Evolutionary conservation across 2,113 vertebrate species (phyloP).

Genomic region (Myrmecobius fasciatus): DNA sequence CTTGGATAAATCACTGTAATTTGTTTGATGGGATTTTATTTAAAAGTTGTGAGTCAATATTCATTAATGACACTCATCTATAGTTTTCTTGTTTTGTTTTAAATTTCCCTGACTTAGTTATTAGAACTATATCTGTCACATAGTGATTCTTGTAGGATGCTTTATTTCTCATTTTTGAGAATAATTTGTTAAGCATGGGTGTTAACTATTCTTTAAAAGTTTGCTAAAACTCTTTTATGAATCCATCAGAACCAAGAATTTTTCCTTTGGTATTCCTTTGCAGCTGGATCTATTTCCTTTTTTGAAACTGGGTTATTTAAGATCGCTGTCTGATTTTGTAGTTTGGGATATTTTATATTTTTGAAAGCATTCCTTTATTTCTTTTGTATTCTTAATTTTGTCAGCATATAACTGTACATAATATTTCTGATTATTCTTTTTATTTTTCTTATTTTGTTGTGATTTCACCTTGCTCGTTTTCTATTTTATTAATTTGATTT

Average conservation of each 20-base stretch:
- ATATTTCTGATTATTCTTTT: background rate
- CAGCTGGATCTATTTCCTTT: background rate
- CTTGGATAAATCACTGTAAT: too few species aligned
- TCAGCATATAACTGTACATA: background rate
- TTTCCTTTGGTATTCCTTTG: background rate
- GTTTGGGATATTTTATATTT: background rate
- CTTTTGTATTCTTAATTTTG: background rate
- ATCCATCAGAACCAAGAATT: background rate
- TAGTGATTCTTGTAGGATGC: background rate
- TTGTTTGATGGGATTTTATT: too few species aligned
- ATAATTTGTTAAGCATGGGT: background rate
- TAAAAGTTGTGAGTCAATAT: too few species aligned
- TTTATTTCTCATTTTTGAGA: background rate
- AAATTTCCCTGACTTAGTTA: background rate
- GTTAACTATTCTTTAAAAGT: background rate
- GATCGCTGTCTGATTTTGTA: background rate
- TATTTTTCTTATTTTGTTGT: background rate
- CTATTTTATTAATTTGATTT: background rate
- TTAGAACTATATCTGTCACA: background rate
- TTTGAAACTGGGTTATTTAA: background rate
- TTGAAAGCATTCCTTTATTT: background rate
- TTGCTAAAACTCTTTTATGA: background rate
- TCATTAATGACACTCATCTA: background rate
- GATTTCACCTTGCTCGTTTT: background rate
- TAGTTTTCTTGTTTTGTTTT: background rate